Conservation (phyloP, 2,888 invertebrate genomes). For the Agonopterix subpropinquella region DNA sequence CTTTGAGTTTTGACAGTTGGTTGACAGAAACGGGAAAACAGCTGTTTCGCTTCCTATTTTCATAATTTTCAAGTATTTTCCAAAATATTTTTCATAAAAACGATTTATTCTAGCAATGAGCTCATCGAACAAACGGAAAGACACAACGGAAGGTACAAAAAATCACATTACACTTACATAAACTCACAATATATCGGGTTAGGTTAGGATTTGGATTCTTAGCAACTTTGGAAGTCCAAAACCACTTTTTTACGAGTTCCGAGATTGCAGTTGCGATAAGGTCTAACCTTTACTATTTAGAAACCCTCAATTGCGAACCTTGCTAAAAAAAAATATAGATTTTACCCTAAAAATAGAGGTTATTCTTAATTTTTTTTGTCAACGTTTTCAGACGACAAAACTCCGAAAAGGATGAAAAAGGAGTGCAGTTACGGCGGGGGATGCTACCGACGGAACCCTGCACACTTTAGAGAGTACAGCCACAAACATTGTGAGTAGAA, state of each 20-base stretch:
- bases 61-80: too few species aligned
- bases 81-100: background rate
- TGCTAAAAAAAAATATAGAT: too few species aligned
- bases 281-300: too few species aligned
- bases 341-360: too few species aligned
- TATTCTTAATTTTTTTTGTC: background rate
- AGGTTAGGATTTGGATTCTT: too few species aligned
- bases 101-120: conserved; percentile 18
- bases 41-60: too few species aligned
- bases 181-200: background rate
- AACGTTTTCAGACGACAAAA: conserved; percentile 36
- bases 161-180: background rate
- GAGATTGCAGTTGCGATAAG: too few species aligned
- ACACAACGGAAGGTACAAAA: conserved; percentile 27
- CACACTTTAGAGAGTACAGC: conserved; percentile 87
- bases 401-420: conserved; percentile 54
- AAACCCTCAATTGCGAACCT: too few species aligned
- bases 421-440: conserved; percentile 84
- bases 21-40: too few species aligned
- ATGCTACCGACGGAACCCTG: conserved; percentile 90
- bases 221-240: too few species aligned
- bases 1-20: too few species aligned
- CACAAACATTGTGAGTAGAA: conserved; percentile 87
- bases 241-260: too few species aligned
- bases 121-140: conserved; percentile 32